Conservation (phyloP, 2,888 invertebrate species). For the Anoplius nigerrimus region DNA sequence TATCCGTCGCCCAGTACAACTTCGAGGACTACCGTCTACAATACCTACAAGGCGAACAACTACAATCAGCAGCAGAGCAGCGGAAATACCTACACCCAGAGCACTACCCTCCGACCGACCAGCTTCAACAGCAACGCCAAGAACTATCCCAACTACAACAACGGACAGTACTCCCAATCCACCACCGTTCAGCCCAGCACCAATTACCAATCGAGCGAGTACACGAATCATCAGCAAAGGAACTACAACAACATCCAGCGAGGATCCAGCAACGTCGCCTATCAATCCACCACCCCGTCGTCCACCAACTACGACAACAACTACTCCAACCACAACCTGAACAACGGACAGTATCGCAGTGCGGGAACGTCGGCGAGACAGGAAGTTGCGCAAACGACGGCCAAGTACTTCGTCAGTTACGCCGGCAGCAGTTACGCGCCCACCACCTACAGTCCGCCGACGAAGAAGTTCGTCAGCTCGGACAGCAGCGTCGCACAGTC, state of each 20-base stretch:
- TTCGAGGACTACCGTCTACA: conserved; percentile 50
- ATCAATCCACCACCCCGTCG: conserved; percentile 60
- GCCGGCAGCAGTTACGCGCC: conserved; percentile 76
- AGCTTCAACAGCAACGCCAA: conserved; percentile 54
- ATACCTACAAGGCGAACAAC: conserved; percentile 46
- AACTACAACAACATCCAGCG: conserved; percentile 70
- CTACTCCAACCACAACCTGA: conserved; percentile 39
- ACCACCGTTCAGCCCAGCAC: conserved; percentile 64
- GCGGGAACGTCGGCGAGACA: conserved; percentile 67
- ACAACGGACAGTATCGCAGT: conserved; percentile 51
- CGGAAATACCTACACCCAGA: conserved; percentile 26
- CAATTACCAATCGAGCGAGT: conserved; percentile 64
- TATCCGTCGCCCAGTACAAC: conserved; percentile 64
- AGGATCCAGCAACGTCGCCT: conserved; percentile 47
- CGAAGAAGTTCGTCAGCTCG: conserved; percentile 54
- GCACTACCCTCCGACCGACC: conserved; percentile 56
- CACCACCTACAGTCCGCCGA: conserved; percentile 74
- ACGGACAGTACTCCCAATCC: conserved; percentile 55
- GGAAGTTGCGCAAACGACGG: conserved; percentile 64
- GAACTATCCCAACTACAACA: conserved; percentile 52
- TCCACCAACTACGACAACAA: conserved; percentile 60
- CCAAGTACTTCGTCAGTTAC: conserved; percentile 71
- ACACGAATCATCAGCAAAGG: conserved; percentile 62
- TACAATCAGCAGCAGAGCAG: conserved; percentile 53
- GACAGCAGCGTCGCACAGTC: conserved; percentile 47